Evolutionary conservation across 2,113 vertebrate species (phyloP).

Genomic region (Trinectes maculatus): DNA sequence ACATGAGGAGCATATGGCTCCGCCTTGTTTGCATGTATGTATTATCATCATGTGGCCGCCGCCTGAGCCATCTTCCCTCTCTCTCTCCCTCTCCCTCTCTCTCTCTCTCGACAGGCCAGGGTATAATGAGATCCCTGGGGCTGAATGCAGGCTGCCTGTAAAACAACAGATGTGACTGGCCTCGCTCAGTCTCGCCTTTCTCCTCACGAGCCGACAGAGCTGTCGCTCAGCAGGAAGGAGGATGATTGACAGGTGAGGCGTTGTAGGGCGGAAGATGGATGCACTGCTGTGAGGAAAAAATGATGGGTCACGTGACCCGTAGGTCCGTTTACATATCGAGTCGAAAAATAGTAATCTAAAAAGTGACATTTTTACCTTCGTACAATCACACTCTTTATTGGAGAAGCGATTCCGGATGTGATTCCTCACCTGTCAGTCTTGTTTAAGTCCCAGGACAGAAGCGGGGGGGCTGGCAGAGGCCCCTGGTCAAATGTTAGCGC

Average conservation of each 20-base stretch:
- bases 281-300: slow-evolving; percentile 23
- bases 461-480: slow-evolving; percentile 50
- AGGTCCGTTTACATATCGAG: too few relatives aligned
- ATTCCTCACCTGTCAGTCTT: slow-evolving; percentile 58
- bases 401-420: slow-evolving; percentile 26
- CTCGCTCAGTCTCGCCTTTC: slow-evolving; percentile 47
- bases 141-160: slow-evolving; percentile 68
- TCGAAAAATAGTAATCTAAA: too few relatives aligned
- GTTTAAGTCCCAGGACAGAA: slow-evolving; percentile 26
- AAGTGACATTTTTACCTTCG: slow-evolving; percentile 26
- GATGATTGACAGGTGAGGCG: slow-evolving; percentile 50
- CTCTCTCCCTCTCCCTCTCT: too few relatives aligned
- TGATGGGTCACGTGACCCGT: slow-evolving; percentile 51
- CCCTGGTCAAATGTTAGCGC: slow-evolving; percentile 58
- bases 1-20: slow-evolving; percentile 17
- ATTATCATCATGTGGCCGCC: slow-evolving; percentile 40
- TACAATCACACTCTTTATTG: not conserved
- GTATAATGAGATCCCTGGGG: slow-evolving; percentile 80
- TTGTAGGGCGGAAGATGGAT: slow-evolving; percentile 17
- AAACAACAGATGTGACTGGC: slow-evolving; percentile 77
- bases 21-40: slow-evolving; percentile 32
- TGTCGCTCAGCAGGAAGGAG: slow-evolving; percentile 60
- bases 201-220: slow-evolving; percentile 45
- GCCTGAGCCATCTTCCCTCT: slow-evolving; percentile 54
- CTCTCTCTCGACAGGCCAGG: slow-evolving; percentile 57